phyloP scores from a whole-genome alignment of 2,113 vertebrate genomes.

The Leptocoma aspasia region DNA sequence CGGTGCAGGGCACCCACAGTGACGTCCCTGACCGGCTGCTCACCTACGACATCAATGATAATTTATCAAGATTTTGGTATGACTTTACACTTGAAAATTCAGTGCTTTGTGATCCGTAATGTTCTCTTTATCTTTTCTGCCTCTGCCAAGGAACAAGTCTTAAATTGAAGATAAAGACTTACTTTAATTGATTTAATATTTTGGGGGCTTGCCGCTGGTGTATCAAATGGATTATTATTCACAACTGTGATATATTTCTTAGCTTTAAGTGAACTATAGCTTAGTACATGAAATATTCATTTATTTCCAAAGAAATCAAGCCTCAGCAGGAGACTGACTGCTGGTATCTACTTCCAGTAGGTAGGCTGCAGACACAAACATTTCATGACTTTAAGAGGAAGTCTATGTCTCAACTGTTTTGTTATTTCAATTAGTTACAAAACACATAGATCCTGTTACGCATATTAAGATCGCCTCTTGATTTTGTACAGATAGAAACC shows the following conservation, averaged over 20 bases:
- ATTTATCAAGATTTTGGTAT: constrained; percentile 88
- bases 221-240: not conserved
- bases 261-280: not conserved
- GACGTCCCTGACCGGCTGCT: constrained; percentile 80
- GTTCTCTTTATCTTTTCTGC: not conserved
- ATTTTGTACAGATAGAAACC: not conserved
- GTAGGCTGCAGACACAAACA: not conserved
- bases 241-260: not conserved
- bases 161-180: constrained; percentile 2
- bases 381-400: not conserved
- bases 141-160: not conserved
- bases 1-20: constrained; percentile 73
- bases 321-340: not conserved
- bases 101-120: constrained; percentile 82
- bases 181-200: not conserved
- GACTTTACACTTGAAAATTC: constrained; percentile 97
- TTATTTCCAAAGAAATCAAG: constrained; percentile 10
- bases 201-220: not conserved
- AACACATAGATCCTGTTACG: not conserved
- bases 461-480: not conserved
- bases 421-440: not conserved
- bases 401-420: not conserved
- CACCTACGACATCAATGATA: constrained; percentile 78
- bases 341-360: not conserved
- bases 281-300: not conserved